Conservation (phyloP, 1,140 invertebrate species). For the Lordiphosa stackelbergi region DNA sequence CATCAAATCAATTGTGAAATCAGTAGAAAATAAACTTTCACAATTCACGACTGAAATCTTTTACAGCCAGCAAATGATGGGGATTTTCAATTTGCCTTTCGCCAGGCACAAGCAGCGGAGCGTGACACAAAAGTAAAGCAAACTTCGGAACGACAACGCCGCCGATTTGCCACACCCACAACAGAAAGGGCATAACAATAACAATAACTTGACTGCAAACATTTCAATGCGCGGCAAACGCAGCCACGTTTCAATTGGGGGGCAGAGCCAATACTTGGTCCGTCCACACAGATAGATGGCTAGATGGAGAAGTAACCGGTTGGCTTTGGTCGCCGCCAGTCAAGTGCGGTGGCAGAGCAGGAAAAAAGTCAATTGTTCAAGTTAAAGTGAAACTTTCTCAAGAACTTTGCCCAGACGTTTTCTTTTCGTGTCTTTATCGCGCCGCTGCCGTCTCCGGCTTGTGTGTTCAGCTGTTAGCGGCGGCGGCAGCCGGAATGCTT, state of each 20-base stretch:
- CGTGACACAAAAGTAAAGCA: constrained; percentile 74
- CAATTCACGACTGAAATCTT: constrained; percentile 75
- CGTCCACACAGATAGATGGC: constrained; percentile 40
- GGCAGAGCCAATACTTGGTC: constrained; percentile 12
- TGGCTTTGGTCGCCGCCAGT: constrained; percentile 52
- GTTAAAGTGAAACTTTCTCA: constrained; percentile 72
- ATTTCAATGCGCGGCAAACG: constrained; percentile 64
- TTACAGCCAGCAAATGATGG: constrained; percentile 72
- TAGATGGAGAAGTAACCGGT: constrained; percentile 42
- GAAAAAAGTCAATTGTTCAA: constrained; percentile 67
- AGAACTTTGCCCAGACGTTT: constrained; percentile 65
- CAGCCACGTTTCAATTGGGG: constrained; percentile 66
- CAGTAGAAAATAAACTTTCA: constrained; percentile 64
- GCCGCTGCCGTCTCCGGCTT: neutral
- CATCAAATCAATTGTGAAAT: constrained; percentile 67
- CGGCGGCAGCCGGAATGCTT: constrained; percentile 11
- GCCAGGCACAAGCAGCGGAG: constrained; percentile 52
- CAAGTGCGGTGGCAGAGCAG: constrained; percentile 42
- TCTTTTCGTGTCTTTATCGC: constrained; percentile 64
- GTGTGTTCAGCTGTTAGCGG: constrained; percentile 25
- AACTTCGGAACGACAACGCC: constrained; percentile 57
- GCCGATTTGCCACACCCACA: constrained; percentile 51
- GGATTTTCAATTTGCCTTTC: constrained; percentile 66
- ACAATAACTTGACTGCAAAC: constrained; percentile 72
- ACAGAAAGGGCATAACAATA: constrained; percentile 62